phyloP scores from a whole-genome alignment of 1,140 invertebrate species.

The Oncopodura yosiiana region DNA sequence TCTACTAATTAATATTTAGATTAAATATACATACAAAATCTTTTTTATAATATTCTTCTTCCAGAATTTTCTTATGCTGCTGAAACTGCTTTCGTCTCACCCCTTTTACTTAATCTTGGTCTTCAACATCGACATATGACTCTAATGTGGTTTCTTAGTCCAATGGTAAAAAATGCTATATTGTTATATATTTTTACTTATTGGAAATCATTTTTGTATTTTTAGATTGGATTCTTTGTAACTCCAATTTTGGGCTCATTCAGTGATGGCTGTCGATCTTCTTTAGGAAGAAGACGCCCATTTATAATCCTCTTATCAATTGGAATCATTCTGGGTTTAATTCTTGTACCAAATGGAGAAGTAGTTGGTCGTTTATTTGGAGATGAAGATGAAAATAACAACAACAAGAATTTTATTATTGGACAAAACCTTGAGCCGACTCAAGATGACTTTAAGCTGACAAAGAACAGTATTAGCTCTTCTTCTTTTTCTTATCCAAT shows the following conservation, averaged over 20 bases:
- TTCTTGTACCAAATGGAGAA: slow-evolving; percentile 85
- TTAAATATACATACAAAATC: too few species aligned
- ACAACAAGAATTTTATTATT: not conserved
- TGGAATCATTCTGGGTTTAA: slow-evolving; percentile 73
- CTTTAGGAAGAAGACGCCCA: slow-evolving; percentile 71
- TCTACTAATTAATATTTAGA: not conserved
- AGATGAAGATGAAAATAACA: slow-evolving; percentile 42
- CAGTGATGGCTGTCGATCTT: slow-evolving; percentile 73
- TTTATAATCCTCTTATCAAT: slow-evolving; percentile 82
- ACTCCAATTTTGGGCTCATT: slow-evolving; percentile 84
- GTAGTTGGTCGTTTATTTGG: slow-evolving; percentile 67
- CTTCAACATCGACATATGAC: slow-evolving; percentile 86
- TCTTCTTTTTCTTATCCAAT: too few species aligned
- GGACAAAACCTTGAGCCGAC: not conserved
- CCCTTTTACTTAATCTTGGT: slow-evolving; percentile 84
- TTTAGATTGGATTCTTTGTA: slow-evolving; percentile 71
- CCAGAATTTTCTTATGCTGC: slow-evolving; percentile 96
- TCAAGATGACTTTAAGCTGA: too few species aligned
- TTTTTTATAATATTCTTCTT: too few species aligned
- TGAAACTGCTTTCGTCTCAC: slow-evolving; percentile 93
- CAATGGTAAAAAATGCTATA: slow-evolving; percentile 47
- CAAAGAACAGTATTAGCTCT: too few species aligned
- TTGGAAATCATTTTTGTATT: slow-evolving; percentile 1
- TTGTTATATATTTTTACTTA: too few species aligned
- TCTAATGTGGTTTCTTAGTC: slow-evolving; percentile 86